Evolutionary conservation across 2,888 invertebrate species (phyloP).

Genomic region (Agrypnus murinus): DNA sequence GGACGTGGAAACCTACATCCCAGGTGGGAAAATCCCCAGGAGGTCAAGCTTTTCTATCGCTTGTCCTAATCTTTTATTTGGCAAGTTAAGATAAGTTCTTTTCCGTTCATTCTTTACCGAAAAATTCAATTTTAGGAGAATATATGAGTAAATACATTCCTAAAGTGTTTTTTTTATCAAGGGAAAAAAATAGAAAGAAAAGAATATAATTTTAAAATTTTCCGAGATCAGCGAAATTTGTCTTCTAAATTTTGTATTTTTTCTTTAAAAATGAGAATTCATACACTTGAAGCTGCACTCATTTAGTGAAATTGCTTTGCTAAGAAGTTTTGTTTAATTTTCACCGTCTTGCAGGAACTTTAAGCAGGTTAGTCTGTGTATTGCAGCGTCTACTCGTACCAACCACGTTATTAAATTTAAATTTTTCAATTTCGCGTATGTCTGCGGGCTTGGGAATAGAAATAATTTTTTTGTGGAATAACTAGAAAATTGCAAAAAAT

Average conservation of each 20-base stretch:
- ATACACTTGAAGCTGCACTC: too few relatives aligned
- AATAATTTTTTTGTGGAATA: not conserved
- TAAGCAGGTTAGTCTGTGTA: not conserved
- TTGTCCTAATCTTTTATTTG: not conserved
- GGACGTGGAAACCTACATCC: not conserved
- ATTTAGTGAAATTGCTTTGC: not conserved
- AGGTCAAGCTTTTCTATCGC: constrained; percentile 11
- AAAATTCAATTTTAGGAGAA: not conserved
- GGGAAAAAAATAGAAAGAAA: too few relatives aligned
- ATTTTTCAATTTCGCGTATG: constrained; percentile 2
- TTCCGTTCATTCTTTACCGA: not conserved
- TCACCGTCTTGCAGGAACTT: not conserved
- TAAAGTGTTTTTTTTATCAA: too few relatives aligned
- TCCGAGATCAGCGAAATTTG: too few relatives aligned
- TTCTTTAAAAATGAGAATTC: too few relatives aligned
- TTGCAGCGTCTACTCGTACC: not conserved
- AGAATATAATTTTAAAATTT: too few relatives aligned
- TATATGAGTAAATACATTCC: too few relatives aligned
- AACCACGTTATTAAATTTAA: constrained; percentile 4
- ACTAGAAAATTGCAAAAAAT: not conserved
- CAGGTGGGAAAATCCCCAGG: not conserved
- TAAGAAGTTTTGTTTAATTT: not conserved
- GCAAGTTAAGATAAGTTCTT: not conserved
- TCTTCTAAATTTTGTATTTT: too few relatives aligned
- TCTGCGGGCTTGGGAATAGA: not conserved